Evolutionary conservation across 1,140 invertebrate species (phyloP).

Genomic region (Dreissena rostriformis): DNA sequence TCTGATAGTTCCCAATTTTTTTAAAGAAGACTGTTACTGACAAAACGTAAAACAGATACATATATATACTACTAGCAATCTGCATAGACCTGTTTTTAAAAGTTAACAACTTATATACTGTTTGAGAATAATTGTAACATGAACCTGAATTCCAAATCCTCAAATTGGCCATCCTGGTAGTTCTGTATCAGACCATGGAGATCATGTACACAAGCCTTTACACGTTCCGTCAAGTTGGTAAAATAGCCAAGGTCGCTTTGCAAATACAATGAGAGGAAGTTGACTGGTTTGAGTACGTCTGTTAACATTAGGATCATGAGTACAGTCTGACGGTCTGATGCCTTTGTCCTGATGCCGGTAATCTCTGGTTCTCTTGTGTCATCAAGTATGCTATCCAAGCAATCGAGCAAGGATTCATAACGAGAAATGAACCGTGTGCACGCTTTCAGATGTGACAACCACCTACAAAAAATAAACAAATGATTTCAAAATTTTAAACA

Average conservation of each 20-base stretch:
- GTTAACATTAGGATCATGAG: constrained; percentile 16
- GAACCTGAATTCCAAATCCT: constrained; percentile 22
- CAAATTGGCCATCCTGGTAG: neutral
- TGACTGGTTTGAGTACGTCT: constrained; percentile 34
- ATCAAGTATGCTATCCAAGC: constrained; percentile 33
- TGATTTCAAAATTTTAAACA: too few species aligned
- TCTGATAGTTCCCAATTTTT: too few species aligned
- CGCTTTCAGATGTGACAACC: constrained; percentile 52
- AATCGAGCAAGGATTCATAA: constrained; percentile 24
- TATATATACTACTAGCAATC: too few species aligned
- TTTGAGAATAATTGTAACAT: too few species aligned
- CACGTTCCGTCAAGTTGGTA: constrained; percentile 13
- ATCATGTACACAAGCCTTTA: constrained; percentile 17
- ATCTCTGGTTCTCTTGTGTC: constrained; percentile 35
- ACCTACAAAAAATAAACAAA: neutral
- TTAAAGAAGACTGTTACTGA: too few species aligned
- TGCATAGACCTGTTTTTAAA: too few species aligned
- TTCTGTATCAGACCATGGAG: neutral
- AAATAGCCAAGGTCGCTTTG: constrained; percentile 17
- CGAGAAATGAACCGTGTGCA: constrained; percentile 28
- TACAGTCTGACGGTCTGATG: neutral
- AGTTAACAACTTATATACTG: too few species aligned
- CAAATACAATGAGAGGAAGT: constrained; percentile 17
- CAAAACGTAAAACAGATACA: too few species aligned
- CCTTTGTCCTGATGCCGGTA: neutral